Evolutionary conservation across 2,888 invertebrate species (phyloP), one percentile per base, ranked within the genome.

Genomic region (Drosophila greeni): DNA sequence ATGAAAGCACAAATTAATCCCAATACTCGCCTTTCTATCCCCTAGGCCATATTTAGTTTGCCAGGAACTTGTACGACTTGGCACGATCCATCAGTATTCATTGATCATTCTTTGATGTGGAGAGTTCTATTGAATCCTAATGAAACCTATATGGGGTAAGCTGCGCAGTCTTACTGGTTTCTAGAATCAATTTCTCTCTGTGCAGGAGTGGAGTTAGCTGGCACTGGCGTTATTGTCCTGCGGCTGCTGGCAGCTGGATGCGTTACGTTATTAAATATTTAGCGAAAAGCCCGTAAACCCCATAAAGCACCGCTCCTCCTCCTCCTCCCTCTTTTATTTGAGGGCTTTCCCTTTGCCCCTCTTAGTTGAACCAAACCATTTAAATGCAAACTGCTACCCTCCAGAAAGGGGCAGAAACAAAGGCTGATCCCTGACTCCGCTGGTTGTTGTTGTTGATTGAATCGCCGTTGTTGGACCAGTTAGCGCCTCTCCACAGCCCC

Each of bases 201-300:
- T 45, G 37, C 23, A 24, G 3, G 14, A 24, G 7, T 36, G 14
- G 12, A n/a, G 18, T 20, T 36, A 23, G 33, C n/a, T 8, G 24
- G 31, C 12, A 24, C 20, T 43, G 57, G 39, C 49, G 56, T 64
- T 68, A 61, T 68, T 66, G 71, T 72, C 75, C 81, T 56, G 45
- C 57, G 47, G 26, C 60, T 65, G 45, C 54, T 48, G 61, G 60
- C 80, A 73, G 79, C 49, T 73, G 82, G 83, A 76, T 82, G 77
- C 72, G 68, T 80, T 74, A 60, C 69, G 59, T 70, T 77, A 78
- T 83, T 81, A 78, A 81, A 78, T 81, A 78, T 78, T 78, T 78
- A 78, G 78, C 71, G 59, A 40, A 49, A 49, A 20, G 31, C 26
- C 39, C 23, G 31, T 31, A 20, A 12, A 20, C n/a, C 37, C 42